Evolutionary conservation across 2,113 vertebrate species (phyloP).

Genomic region (Ciconia stormi): DNA sequence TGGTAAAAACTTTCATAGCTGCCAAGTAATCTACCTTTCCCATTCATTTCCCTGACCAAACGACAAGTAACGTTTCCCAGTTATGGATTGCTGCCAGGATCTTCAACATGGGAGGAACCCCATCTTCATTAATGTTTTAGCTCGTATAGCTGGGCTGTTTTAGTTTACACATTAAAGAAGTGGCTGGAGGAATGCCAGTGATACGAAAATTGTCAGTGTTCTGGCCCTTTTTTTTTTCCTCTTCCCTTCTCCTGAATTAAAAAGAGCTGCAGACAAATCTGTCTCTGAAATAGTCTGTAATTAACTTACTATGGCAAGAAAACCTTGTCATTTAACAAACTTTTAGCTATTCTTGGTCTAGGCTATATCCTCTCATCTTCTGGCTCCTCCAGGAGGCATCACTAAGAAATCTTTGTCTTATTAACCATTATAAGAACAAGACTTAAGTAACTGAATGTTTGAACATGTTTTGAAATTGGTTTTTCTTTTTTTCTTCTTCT

Average conservation of each 20-base stretch:
- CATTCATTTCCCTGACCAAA: background rate
- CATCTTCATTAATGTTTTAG: background rate
- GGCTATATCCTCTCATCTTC: background rate
- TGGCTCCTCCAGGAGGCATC: background rate
- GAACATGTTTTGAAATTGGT: background rate
- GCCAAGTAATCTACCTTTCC: background rate
- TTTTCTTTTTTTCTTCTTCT: background rate
- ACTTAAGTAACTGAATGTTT: background rate
- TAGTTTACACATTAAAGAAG: background rate
- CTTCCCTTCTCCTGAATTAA: background rate
- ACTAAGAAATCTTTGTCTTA: background rate
- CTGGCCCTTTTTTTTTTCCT: accelerated
- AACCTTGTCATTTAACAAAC: background rate
- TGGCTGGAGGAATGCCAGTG: background rate
- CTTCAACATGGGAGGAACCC: background rate
- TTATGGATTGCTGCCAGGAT: background rate
- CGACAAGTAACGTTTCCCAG: accelerated
- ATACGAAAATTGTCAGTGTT: background rate
- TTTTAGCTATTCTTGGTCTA: background rate
- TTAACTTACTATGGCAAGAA: background rate
- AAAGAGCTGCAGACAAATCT: background rate
- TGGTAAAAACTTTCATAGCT: background rate
- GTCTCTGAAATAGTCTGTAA: background rate
- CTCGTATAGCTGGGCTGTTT: background rate
- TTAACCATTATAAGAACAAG: no score